These are phyloP conservation scores for Labeo rohita DNA, from an alignment of 2,113 vertebrate species.

Conservation along the genomic window DNA sequence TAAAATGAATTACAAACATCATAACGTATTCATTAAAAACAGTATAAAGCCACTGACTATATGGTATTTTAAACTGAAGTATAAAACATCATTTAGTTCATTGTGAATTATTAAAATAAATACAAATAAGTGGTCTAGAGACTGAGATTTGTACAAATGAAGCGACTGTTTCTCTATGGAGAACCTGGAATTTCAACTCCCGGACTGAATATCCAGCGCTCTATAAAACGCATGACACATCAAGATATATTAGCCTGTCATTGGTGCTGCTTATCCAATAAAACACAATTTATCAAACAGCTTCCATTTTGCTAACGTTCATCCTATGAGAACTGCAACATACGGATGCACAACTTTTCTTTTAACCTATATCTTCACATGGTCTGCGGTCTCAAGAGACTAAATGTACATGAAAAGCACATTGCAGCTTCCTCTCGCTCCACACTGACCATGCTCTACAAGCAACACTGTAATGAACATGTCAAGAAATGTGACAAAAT, in stretches of 20 bases:
- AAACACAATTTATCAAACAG: neutral
- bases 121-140: too few species aligned
- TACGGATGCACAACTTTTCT: neutral
- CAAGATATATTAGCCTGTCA: neutral
- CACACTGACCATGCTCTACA: slow-evolving; percentile 4
- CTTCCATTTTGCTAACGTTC: neutral
- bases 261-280: neutral
- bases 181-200: neutral
- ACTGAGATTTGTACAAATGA: too few species aligned
- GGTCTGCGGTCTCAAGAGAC: neutral
- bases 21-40: too few species aligned
- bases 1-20: neutral
- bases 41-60: neutral
- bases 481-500: slow-evolving; percentile 16
- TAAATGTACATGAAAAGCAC: neutral
- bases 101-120: too few species aligned
- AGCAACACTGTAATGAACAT: neutral
- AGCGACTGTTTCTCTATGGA: neutral
- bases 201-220: neutral
- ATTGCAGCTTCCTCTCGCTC: slow-evolving; percentile 1
- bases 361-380: neutral
- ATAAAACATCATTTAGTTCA: too few species aligned
- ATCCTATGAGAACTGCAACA: neutral
- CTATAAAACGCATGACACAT: neutral
- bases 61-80: neutral